Evolutionary conservation across 1,140 invertebrate species (phyloP).

Genomic region (Saccostrea echinata): DNA sequence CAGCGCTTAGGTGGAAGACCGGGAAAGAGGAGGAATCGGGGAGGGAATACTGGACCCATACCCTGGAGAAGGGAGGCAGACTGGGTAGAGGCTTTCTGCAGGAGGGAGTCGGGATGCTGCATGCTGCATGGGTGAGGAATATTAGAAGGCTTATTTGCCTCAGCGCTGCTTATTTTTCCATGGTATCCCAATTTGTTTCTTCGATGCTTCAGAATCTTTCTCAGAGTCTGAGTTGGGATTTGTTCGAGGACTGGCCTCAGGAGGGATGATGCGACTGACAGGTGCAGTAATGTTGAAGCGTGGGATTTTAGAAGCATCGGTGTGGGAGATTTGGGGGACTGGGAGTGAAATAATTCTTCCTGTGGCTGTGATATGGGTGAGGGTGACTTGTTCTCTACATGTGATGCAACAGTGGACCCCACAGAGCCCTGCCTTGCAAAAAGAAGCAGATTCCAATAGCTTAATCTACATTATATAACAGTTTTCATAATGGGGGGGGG

Average conservation of each 20-base stretch:
- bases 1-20: constrained; percentile 38
- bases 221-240: background rate
- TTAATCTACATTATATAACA: background rate
- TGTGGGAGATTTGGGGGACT: background rate
- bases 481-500: too few relatives aligned
- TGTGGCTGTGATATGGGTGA: constrained; percentile 18
- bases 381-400: constrained; percentile 19
- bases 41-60: constrained; percentile 16
- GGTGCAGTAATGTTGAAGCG: constrained; percentile 11
- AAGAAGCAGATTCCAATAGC: constrained; percentile 36
- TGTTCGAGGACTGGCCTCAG: background rate
- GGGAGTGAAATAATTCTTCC: background rate
- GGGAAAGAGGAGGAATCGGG: background rate
- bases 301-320: constrained; percentile 32
- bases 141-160: background rate
- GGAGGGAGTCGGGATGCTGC: constrained; percentile 13
- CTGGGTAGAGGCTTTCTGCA: constrained; percentile 26
- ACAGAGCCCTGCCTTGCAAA: constrained; percentile 36
- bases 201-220: background rate
- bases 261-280: background rate
- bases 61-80: constrained; percentile 9
- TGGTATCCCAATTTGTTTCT: background rate
- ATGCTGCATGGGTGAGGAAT: constrained; percentile 30
- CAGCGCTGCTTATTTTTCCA: constrained; percentile 3
- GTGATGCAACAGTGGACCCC: constrained; percentile 31